Evolutionary conservation across 2,888 invertebrate species (phyloP).

Genomic region (Nemotelus nigrinus): DNA sequence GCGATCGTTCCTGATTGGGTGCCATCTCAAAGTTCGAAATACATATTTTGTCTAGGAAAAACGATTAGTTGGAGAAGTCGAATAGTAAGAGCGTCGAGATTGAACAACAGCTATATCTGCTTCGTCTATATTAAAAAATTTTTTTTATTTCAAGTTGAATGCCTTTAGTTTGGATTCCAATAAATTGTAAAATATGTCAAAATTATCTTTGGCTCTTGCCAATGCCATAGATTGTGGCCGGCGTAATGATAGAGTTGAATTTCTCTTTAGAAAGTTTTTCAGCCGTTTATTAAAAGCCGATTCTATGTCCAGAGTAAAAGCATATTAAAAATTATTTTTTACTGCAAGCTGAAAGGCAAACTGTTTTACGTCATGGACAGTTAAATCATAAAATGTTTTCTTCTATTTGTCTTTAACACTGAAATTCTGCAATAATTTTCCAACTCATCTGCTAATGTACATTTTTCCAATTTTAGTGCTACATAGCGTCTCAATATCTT

Average conservation of each 20-base stretch:
- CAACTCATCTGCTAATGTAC: not conserved
- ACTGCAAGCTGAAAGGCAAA: not conserved
- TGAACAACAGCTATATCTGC: not conserved
- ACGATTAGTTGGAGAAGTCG: no score
- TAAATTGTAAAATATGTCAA: not conserved
- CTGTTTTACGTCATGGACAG: not conserved
- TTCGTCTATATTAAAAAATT: no score
- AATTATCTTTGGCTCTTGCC: not conserved
- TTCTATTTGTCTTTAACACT: not conserved
- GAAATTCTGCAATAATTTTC: not conserved
- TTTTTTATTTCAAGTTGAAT: not conserved
- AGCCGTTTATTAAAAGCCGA: not conserved
- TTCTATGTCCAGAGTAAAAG: not conserved
- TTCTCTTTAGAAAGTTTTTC: not conserved
- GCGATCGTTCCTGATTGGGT: no score
- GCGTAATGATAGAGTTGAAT: not conserved
- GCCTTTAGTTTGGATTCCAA: not conserved
- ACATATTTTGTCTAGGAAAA: no score
- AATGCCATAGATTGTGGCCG: not conserved
- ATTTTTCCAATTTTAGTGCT: not conserved
- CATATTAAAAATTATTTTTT: not conserved
- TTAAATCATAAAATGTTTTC: not conserved
- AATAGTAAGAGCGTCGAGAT: not conserved
- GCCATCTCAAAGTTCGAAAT: no score
- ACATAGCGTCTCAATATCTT: not conserved